Evolutionary conservation across 2,113 vertebrate genomes (phyloP).

Genomic region (Eclectus roratus): DNA sequence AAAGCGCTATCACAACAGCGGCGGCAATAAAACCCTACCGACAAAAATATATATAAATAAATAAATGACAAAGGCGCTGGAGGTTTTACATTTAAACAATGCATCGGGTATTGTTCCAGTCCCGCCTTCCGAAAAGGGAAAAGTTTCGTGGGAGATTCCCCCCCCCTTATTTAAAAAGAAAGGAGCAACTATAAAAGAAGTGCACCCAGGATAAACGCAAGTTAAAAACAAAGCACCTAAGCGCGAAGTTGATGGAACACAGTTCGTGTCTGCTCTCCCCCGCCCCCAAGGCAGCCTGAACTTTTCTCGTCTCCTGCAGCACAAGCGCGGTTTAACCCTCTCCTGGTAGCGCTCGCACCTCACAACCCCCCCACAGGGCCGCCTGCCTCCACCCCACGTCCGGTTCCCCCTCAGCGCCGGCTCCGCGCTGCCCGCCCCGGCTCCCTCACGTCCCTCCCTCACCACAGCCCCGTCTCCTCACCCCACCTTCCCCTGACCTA

Average conservation of each 20-base stretch:
- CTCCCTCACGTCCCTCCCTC: not conserved
- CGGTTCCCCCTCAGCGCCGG: not conserved
- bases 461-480: not conserved
- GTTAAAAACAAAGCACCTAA: constrained; percentile 46
- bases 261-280: not conserved
- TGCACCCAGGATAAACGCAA: not conserved
- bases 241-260: not conserved
- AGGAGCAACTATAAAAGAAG: not conserved
- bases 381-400: not conserved
- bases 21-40: not conserved
- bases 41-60: not conserved
- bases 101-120: constrained; percentile 24
- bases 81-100: constrained; percentile 29
- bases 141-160: constrained; percentile 28
- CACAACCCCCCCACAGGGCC: not conserved
- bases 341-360: not conserved
- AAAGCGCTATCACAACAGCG: constrained; percentile 18
- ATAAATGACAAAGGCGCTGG: not conserved
- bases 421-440: not conserved
- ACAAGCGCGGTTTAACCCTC: not conserved
- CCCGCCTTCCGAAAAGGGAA: constrained; percentile 14
- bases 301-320: not conserved
- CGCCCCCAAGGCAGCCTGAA: not conserved
- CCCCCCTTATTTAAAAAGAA: not conserved
- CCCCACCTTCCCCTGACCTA: not conserved